These are phyloP conservation scores for Drepana falcataria DNA, from an alignment of 2,888 invertebrate genomes.

Conservation along the genomic window DNA sequence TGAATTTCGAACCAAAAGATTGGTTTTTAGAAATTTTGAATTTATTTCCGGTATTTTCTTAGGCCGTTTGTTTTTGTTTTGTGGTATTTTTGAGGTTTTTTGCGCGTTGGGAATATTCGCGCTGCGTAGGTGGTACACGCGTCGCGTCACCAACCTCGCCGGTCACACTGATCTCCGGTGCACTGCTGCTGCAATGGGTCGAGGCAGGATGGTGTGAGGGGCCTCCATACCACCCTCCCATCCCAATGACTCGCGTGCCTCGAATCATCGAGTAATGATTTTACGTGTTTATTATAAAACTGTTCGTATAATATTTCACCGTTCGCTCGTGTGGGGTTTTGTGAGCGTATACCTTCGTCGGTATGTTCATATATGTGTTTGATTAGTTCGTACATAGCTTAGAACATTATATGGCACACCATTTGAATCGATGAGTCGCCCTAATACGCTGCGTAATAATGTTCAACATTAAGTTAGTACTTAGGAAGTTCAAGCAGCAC, in stretches of 20 bases:
- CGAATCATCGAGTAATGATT: slow-evolving; percentile 78
- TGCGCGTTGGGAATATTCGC: slow-evolving; percentile 55
- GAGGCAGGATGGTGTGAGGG: slow-evolving; percentile 37
- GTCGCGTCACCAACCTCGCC: slow-evolving; percentile 71
- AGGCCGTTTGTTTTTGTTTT: slow-evolving; percentile 52
- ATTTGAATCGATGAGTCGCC: no score
- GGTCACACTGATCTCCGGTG: slow-evolving; percentile 74
- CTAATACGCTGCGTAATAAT: no score
- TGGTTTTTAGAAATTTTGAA: slow-evolving; percentile 57
- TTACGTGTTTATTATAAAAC: slow-evolving; percentile 73
- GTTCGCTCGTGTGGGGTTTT: slow-evolving; percentile 15
- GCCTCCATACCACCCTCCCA: slow-evolving; percentile 39
- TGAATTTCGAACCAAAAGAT: slow-evolving; percentile 61
- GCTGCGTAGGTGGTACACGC: slow-evolving; percentile 76
- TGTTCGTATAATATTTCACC: slow-evolving; percentile 16
- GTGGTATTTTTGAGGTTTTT: slow-evolving; percentile 27
- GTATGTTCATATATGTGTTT: slow-evolving; percentile 8
- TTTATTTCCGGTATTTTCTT: slow-evolving; percentile 33
- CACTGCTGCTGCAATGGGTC: slow-evolving; percentile 61
- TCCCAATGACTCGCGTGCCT: slow-evolving; percentile 63
- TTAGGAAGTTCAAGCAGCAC: no score
- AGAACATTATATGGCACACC: no score
- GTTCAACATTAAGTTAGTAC: no score
- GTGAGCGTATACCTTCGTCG: slow-evolving; percentile 24
- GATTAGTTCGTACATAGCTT: slow-evolving; percentile 5